Evolutionary conservation across 2,888 invertebrate genomes (phyloP).

Genomic region (Leptogaster cylindrica): DNA sequence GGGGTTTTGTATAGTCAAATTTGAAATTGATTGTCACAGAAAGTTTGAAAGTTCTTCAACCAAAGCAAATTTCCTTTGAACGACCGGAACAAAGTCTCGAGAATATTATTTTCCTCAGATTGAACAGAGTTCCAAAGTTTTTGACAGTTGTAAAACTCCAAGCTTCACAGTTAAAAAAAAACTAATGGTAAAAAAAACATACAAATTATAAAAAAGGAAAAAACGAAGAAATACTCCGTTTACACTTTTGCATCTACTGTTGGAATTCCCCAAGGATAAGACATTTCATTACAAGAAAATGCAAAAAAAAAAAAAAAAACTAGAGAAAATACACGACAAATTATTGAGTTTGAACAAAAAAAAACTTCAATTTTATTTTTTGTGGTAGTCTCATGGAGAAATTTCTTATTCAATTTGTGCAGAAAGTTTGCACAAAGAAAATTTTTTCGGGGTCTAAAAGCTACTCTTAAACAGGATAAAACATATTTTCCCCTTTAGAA

Average conservation of each 20-base stretch:
- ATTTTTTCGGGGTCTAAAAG: background rate
- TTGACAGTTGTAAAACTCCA: constrained; percentile 34
- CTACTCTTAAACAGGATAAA: background rate
- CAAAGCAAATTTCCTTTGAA: constrained; percentile 39
- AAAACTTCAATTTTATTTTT: too few relatives aligned
- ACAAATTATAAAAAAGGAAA: background rate
- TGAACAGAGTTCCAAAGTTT: constrained; percentile 30
- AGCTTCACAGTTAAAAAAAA: constrained; percentile 9
- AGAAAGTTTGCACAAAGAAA: background rate
- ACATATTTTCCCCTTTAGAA: background rate
- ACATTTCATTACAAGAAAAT: constrained; percentile 17
- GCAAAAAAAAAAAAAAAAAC: background rate
- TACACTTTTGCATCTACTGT: constrained; percentile 24
- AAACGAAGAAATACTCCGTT: constrained; percentile 5
- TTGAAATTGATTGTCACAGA: constrained; percentile 40
- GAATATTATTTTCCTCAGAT: constrained; percentile 37
- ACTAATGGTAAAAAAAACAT: background rate
- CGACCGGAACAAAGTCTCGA: constrained; percentile 36
- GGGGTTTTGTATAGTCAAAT: constrained; percentile 38
- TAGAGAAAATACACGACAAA: background rate
- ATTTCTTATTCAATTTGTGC: constrained; percentile 17
- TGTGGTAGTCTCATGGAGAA: constrained; percentile 15
- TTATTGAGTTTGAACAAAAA: constrained; percentile 28
- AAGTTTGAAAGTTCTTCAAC: constrained; percentile 39
- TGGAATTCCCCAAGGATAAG: constrained; percentile 1